phyloP scores from a whole-genome alignment of 2,797 vertebrate genomes.

The Anabas testudineus region DNA sequence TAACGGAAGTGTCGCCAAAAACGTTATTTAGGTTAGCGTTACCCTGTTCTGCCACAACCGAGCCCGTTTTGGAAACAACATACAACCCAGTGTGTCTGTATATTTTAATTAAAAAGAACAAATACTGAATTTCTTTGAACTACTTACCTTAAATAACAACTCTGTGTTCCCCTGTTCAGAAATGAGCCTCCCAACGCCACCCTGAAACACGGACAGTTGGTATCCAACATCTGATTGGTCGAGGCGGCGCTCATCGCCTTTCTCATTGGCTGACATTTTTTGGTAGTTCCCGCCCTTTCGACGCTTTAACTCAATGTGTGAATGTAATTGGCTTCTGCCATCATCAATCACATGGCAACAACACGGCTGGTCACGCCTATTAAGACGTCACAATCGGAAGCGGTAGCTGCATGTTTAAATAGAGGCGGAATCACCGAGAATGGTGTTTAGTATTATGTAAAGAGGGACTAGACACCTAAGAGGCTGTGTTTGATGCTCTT shows the following conservation, averaged over 20 bases:
- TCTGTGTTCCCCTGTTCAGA: slow-evolving; percentile 21
- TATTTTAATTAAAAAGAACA: background rate
- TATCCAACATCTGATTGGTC: slow-evolving; percentile 71
- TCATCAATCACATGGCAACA: slow-evolving; percentile 40
- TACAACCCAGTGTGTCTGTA: accelerated
- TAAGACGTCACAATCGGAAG: background rate
- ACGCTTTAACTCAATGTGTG: background rate
- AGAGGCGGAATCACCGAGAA: background rate
- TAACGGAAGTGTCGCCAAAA: slow-evolving; percentile 40
- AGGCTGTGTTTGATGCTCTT: background rate
- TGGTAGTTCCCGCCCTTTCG: slow-evolving; percentile 56
- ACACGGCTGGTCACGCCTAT: background rate
- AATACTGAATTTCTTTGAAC: background rate
- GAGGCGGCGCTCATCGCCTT: background rate
- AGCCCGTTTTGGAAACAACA: background rate
- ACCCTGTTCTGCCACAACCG: background rate
- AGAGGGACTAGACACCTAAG: no score
- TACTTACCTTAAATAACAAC: slow-evolving; percentile 70
- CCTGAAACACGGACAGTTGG: slow-evolving; percentile 39
- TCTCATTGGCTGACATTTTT: slow-evolving; percentile 66
- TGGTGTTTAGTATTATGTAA: background rate
- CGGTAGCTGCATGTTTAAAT: slow-evolving; percentile 4
- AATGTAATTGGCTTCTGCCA: slow-evolving; percentile 38
- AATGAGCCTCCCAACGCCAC: slow-evolving; percentile 40
- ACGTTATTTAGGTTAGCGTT: slow-evolving; percentile 44